phyloP scores from a whole-genome alignment of 2,888 invertebrate genomes.

The Drosophila paranaensis region DNA sequence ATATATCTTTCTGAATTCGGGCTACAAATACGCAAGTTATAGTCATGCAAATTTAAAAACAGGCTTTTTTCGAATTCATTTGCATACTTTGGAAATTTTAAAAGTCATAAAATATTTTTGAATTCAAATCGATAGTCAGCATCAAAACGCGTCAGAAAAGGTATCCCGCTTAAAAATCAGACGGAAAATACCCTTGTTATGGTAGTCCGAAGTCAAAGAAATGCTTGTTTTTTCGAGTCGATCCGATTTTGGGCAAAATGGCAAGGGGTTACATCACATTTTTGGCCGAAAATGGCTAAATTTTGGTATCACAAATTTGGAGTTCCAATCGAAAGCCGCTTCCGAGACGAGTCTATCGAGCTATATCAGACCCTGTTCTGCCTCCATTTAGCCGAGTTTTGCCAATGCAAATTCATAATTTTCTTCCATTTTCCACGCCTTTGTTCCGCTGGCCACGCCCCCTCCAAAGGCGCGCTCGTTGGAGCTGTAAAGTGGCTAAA shows the following conservation, averaged over 20 bases:
- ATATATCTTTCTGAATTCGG: background rate
- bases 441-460: conserved; percentile 24
- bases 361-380: background rate
- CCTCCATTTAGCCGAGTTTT: no score
- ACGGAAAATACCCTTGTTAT: no score
- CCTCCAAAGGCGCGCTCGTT: background rate
- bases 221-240: no score
- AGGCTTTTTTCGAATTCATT: background rate
- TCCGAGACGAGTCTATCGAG: no score
- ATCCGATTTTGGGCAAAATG: no score
- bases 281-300: background rate
- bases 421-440: background rate
- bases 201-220: no score
- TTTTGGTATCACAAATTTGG: background rate
- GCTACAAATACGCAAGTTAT: background rate
- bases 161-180: no score
- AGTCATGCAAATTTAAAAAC: no score
- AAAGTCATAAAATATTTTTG: no score
- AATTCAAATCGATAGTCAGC: no score
- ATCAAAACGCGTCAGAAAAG: no score
- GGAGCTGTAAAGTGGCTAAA: conserved; percentile 5
- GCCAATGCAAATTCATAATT: background rate
- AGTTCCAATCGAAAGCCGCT: background rate
- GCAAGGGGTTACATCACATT: background rate
- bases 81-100: background rate